A percentile compares a stretch with the other conserved stretches of the same genome.
phyloP scores from a whole-genome alignment of 2,113 vertebrate species.

The Nannobrachium achirus region DNA sequence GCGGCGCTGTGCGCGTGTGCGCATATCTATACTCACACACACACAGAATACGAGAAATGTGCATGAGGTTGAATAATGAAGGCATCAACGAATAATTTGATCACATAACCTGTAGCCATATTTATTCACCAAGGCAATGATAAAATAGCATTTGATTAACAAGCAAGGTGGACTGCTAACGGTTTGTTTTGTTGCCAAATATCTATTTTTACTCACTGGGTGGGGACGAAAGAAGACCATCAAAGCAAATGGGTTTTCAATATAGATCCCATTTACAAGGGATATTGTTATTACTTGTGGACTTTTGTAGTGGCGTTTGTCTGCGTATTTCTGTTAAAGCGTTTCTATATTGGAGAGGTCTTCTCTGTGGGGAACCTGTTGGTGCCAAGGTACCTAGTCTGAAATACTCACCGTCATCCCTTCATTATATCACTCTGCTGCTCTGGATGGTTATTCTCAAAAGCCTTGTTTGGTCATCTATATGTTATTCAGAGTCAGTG shows the following conservation, averaged over 20 bases:
- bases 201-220: conserved; percentile 66
- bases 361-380: conserved; percentile 47
- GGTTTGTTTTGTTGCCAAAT: conserved; percentile 54
- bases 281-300: conserved; percentile 63
- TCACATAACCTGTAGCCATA: too few species aligned
- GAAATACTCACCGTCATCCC: conserved; percentile 16
- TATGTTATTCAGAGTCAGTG: background rate
- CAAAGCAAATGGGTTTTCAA: conserved; percentile 17
- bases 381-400: conserved; percentile 67
- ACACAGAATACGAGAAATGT: background rate
- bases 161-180: conserved; percentile 29
- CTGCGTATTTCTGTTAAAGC: conserved; percentile 60
- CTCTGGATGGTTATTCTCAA: background rate
- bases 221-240: conserved; percentile 18
- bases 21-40: conserved; percentile 32
- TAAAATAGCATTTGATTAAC: too few species aligned
- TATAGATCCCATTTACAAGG: conserved; percentile 15
- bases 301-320: conserved; percentile 70
- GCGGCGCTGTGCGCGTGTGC: too few species aligned
- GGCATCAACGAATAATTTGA: too few species aligned
- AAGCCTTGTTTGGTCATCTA: background rate
- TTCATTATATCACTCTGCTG: background rate
- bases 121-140: too few species aligned
- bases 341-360: conserved; percentile 35
- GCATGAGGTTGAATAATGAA: background rate